Evolutionary conservation across 2,113 vertebrate species (phyloP).

Genomic region (Siniperca knerii): DNA sequence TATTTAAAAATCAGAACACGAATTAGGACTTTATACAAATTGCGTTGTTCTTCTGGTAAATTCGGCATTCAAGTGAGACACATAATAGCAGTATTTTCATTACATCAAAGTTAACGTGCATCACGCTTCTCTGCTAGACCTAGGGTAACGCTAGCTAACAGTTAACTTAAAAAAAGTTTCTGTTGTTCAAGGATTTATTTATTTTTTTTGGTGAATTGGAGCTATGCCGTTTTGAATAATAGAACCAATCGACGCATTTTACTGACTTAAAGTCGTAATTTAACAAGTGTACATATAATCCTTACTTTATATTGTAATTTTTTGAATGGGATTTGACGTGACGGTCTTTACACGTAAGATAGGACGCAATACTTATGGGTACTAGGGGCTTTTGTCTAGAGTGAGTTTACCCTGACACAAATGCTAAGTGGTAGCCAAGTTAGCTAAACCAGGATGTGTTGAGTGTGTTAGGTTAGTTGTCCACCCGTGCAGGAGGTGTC

Average conservation of each 20-base stretch:
- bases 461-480: no score
- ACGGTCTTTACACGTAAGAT: no score
- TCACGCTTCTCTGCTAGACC: not conserved
- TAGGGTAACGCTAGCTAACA: not conserved
- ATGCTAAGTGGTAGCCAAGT: not conserved
- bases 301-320: not conserved
- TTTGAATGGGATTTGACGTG: not conserved
- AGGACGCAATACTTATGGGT: no score
- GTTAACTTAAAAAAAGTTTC: fast-evolving
- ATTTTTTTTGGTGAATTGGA: not conserved
- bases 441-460: not conserved
- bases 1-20: fast-evolving
- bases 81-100: fast-evolving
- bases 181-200: not conserved
- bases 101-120: not conserved
- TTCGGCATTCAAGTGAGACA: not conserved
- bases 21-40: fast-evolving
- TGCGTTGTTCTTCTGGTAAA: not conserved
- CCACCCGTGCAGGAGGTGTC: not conserved
- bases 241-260: not conserved
- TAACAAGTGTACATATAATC: fast-evolving
- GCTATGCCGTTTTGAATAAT: not conserved
- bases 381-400: no score
- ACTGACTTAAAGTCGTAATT: not conserved
- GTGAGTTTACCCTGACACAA: not conserved